Conservation (phyloP, 2,113 vertebrate species). For the Eudyptes chrysolophus region DNA sequence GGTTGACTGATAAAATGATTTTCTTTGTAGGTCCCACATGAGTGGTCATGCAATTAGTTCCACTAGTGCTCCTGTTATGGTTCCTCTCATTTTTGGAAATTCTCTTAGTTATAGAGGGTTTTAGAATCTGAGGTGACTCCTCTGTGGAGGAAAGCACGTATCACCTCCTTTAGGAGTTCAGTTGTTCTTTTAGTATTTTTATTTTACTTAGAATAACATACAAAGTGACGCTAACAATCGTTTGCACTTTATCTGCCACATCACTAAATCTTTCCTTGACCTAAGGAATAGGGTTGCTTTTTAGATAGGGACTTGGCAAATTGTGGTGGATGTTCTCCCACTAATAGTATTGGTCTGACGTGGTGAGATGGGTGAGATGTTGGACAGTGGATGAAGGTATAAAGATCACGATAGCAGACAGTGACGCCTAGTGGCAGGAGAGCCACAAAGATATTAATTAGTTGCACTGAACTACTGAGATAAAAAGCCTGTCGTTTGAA, state of each 20-base stretch:
- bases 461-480: neutral
- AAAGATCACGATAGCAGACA: neutral
- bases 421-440: constrained; percentile 37
- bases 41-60: neutral
- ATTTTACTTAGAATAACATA: neutral
- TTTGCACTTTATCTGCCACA: neutral
- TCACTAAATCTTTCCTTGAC: neutral
- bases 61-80: neutral
- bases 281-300: neutral
- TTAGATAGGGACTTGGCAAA: neutral
- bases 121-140: neutral
- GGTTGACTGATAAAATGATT: neutral
- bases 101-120: neutral
- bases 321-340: neutral
- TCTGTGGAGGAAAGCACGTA: neutral
- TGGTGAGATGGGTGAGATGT: neutral
- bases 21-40: neutral
- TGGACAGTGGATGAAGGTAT: neutral
- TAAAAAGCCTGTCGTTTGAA: neutral
- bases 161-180: neutral
- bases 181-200: neutral
- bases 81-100: neutral
- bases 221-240: neutral
- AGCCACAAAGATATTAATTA: neutral
- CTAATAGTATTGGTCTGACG: neutral